Evolutionary conservation across 2,888 invertebrate genomes (phyloP), one percentile per base, ranked within the genome.

Genomic region (Penaeus monodon): DNA sequence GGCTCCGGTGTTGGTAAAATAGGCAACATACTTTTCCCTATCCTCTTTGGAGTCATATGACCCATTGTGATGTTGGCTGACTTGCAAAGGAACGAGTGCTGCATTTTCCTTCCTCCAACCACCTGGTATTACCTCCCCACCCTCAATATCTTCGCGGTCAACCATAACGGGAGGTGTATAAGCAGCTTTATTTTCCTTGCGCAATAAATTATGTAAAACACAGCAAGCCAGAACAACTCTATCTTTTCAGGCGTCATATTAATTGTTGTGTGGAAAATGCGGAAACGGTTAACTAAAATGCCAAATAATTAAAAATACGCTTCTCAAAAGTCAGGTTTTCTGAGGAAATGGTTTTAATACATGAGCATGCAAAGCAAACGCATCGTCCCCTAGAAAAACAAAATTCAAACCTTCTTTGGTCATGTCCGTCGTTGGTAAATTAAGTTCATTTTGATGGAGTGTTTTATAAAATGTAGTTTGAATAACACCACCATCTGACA

Each of bases 401-500:
- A 78, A 78, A 78, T 78, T 78, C 78, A 78, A 78, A 38, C 78
- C 57, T 78, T 78, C 78, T 57, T 78, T 78, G 78, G 3, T 78
- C n/a, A 78, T 78, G 57, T 78, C 78, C 17, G 78, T 7, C 44
- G 78, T 44, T 78, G 78, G 78, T 49, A 78, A 49, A 78, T 78
- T 78, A 49, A 78, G 78, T 78, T 78, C 78, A 57, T 78, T 57
- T 49, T 49, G 78, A n/a, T 78, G 78, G 78, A 78, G 78, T 78
- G 8, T 78, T 78, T 78, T n/a, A 57, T 20, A 78, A 49, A 78
- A 78, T 33, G 33, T 49, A 78, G 78, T 78, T 78, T 78, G 78
- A 49, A 78, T 44, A 78, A 78, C 78, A 44, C 78, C 78, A 78
- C 78, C 78, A 78, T 78, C 78, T 78, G 78, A 78, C 78, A 78